These are phyloP conservation scores for Lasioglossum pauxillum DNA, from an alignment of 2,888 invertebrate species.

Conservation along the genomic window DNA sequence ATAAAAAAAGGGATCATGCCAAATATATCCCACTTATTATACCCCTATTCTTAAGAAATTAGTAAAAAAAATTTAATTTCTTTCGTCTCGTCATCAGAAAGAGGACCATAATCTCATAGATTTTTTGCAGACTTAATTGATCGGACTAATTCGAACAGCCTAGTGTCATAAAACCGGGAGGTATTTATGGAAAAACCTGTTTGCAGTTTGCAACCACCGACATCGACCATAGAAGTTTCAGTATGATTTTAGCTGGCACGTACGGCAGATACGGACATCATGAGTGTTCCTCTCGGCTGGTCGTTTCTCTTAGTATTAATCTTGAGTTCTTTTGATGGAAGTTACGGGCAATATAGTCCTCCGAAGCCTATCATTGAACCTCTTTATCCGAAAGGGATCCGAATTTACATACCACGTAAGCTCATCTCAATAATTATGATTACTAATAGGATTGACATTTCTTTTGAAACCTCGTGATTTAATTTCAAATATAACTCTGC, in stretches of 20 bases:
- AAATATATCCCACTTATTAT: too few relatives aligned
- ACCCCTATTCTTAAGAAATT: too few relatives aligned
- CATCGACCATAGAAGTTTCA: not conserved
- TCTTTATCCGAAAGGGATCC: conserved; percentile 87
- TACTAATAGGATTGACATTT: too few relatives aligned
- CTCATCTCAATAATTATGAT: not conserved
- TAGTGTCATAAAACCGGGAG: too few relatives aligned
- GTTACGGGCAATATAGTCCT: conserved; percentile 38
- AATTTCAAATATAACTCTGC: not conserved
- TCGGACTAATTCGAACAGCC: too few relatives aligned
- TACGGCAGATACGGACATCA: not conserved
- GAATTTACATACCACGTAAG: conserved; percentile 88
- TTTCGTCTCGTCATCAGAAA: too few relatives aligned
- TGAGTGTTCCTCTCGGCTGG: not conserved
- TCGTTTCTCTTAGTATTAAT: conserved; percentile 7
- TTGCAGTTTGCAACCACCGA: conserved; percentile 9
- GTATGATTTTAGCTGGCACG: not conserved
- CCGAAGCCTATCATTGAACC: conserved; percentile 85
- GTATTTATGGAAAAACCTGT: conserved; percentile 24
- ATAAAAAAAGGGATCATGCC: too few relatives aligned
- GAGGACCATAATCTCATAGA: too few relatives aligned
- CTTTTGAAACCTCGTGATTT: not conserved
- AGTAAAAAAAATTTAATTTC: too few relatives aligned
- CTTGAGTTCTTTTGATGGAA: not conserved
- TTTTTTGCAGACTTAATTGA: too few relatives aligned